phyloP scores from a whole-genome alignment of 2,797 vertebrate genomes.

The Percopsis omiscomaycus region DNA sequence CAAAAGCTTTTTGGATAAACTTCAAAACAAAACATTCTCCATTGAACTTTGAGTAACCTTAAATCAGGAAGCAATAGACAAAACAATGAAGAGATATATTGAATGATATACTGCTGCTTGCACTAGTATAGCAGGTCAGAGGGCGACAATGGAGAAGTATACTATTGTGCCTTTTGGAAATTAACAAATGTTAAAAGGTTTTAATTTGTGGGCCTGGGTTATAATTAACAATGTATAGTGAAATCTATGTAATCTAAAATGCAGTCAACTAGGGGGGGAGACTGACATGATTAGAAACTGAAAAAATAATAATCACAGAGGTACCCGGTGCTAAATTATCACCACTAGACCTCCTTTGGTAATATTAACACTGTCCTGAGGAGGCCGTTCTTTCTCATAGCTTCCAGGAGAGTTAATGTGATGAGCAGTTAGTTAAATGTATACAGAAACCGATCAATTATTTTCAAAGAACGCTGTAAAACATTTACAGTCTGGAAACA shows the following conservation, averaged over 20 bases:
- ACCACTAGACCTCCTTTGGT: slow-evolving; percentile 14
- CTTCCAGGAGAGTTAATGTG: slow-evolving; percentile 46
- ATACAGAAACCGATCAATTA: slow-evolving; percentile 45
- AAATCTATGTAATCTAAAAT: slow-evolving; percentile 8
- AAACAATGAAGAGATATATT: no score
- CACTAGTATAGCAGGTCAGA: neutral
- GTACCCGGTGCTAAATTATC: slow-evolving; percentile 28
- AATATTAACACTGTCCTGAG: slow-evolving; percentile 37
- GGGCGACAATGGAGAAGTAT: slow-evolving; percentile 9
- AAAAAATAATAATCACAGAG: slow-evolving; percentile 36
- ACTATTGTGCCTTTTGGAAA: slow-evolving; percentile 1
- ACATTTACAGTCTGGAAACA: slow-evolving; percentile 24
- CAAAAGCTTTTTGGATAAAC: no score
- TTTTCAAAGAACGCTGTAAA: slow-evolving; percentile 37
- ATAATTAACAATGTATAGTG: slow-evolving; percentile 32
- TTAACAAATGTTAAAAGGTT: slow-evolving; percentile 19
- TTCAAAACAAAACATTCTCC: no score
- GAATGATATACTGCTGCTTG: no score
- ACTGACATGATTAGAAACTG: slow-evolving; percentile 10
- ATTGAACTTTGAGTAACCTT: no score
- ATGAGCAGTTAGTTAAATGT: slow-evolving; percentile 23
- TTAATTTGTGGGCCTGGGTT: slow-evolving; percentile 3
- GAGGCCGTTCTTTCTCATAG: slow-evolving; percentile 29
- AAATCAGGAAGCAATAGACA: no score
- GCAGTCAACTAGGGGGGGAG: slow-evolving; percentile 1